Base-by-base conservation (phyloP, 1,140 invertebrate species). In the Eulimnadia texana region DNA sequence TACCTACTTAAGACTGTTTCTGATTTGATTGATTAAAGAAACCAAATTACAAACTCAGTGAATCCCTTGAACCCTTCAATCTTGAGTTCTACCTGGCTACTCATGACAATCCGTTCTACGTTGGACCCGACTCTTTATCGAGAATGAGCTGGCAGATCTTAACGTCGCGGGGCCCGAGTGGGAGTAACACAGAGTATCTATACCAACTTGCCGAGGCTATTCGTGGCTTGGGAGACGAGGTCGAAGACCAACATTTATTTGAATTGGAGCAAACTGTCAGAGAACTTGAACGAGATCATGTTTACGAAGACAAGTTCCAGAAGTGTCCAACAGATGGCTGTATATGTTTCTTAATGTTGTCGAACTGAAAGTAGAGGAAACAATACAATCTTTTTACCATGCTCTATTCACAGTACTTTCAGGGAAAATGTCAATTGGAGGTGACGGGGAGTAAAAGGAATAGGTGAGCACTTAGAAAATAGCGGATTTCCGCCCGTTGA, bases 151-250 rank as follows among this genome's bases (percentile, higher is more conserved):
- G 76, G 25, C 88, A 90, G 70, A 86, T 95, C 53, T 75, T 81
- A 19, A 72, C 73, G 29, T 80, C 84, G 19, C 70, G 73, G 29
- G 93, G 92, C 0, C 84, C 86, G 1, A 93, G 90, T 72, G 93
- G 93, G 0, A 71, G 82, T 2, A 95, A 96, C 72, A 82, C 80
- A 47, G 91, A 93, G 65, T 96, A 96, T 78, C 73, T 95, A 0
- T 87, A 88, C 64, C 85, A 90, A 68, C 74, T 96, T 64, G 88
- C 87, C 0, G 74, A 82, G 27, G 79, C 88, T 0, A 87, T 94
- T 83, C 76, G 84, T 66, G 67, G 76, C 27, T 75, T 93, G 88
- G 69, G 78, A 81, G 10, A 50, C 3, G 66, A 68, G n/a, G 67
- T 64, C 3, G 19, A 64, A 19, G 68, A 69, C 50, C 19, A 59